Base-by-base conservation (phyloP, 2,797 vertebrate species). In the Orientallactaga sibirica region DNA sequence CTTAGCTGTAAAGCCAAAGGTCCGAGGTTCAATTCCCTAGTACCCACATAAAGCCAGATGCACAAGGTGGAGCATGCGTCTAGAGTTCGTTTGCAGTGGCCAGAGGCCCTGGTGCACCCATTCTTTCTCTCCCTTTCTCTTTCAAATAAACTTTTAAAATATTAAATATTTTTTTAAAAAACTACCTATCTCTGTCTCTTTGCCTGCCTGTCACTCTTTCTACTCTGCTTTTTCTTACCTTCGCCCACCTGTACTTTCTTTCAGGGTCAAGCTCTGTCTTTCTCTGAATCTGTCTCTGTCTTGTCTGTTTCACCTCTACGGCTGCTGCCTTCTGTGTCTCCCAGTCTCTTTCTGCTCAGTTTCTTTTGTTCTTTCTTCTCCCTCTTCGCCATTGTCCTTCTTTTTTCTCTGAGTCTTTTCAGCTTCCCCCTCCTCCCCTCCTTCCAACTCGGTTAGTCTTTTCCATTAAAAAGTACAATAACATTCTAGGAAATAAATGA, bases 401-500 rank as follows among this genome's bases (percentile, higher is more conserved):
- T 55, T 58, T 87, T 71, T 62, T 67, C 33, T 66, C 18, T 92
- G 4, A 58, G 0, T 33, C n/a, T 29, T 27, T 43, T 48, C 24
- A 15, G n/a, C 62, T 11, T 76, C 22, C 41, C n/a, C 64, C 29
- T 79, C 24, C 25, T 27, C 29, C 76, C n/a, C 4, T 27, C 5
- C n/a, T 55, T 74, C 33, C 24, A 25, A 6, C 1, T 16, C n/a
- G 22, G 4, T 25, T 75, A 90, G 85, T 33, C 68, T 7, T 90
- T 92, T 86, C 61, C 58, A 88, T 61, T 33, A 41, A 75, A 89
- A 93, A 85, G 16, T 71, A 66, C 20, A 93, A 2, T 82, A 76
- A 81, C 81, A 74, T 66, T 74, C 29, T 86, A 94, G n/a, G n/a
- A 96, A 81, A 85, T 87, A 86, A 88, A 71, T 5, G 90, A 91